Percentiles rank a stretch among this genome's conserved stretches.
phyloP scores from a whole-genome alignment of 2,113 vertebrate species.

The Spea multiplicata region DNA sequence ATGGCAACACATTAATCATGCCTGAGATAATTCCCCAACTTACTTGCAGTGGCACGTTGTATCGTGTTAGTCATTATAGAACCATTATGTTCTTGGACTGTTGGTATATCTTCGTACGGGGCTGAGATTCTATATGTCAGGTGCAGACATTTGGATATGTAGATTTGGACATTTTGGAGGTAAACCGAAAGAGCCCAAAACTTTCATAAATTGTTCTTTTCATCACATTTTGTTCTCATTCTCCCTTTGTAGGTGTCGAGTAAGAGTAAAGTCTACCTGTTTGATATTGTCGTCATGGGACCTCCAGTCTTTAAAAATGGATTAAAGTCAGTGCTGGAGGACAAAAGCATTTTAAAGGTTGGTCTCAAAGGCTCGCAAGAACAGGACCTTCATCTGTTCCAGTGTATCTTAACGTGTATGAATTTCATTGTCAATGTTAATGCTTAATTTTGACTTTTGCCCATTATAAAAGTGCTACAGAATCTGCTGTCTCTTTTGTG shows the following conservation, averaged over 20 bases:
- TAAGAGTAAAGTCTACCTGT: slow-evolving; percentile 75
- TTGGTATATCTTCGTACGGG: neutral
- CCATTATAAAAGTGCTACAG: too few relatives aligned
- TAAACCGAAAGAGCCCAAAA: neutral
- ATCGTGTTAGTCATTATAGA: neutral
- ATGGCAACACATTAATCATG: too few relatives aligned
- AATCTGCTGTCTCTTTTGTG: too few relatives aligned
- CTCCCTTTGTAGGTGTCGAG: slow-evolving; percentile 72
- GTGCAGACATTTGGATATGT: neutral
- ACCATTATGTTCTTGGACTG: neutral
- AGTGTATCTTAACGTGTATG: too few relatives aligned
- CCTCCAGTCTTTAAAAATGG: slow-evolving; percentile 80
- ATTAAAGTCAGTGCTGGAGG: slow-evolving; percentile 79
- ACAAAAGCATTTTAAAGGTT: slow-evolving; percentile 77
- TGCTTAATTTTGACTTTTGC: too few relatives aligned
- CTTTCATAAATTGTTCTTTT: too few relatives aligned
- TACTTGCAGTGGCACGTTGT: neutral
- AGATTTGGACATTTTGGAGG: neutral
- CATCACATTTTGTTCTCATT: neutral
- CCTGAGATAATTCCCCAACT: too few relatives aligned
- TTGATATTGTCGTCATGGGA: slow-evolving; percentile 83
- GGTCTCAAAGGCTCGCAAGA: slow-evolving; percentile 23
- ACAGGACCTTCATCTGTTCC: too few relatives aligned
- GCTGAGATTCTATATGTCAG: neutral
- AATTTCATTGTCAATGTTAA: too few relatives aligned